These are phyloP conservation scores for Sinocyclocheilus anophthalmus DNA, from an alignment of 2,113 vertebrate genomes.

Conservation along the genomic window DNA sequence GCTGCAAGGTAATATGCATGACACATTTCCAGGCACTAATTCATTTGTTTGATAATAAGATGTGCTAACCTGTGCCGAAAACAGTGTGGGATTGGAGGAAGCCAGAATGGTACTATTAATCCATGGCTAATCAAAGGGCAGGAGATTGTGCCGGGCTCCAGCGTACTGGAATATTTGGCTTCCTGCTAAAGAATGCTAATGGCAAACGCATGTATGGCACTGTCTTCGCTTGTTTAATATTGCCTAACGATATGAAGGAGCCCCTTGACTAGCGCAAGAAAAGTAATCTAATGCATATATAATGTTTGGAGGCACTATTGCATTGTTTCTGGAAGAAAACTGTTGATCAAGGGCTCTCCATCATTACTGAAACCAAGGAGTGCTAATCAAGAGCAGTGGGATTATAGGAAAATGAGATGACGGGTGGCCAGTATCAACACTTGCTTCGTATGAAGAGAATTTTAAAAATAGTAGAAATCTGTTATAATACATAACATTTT, in stretches of 20 bases:
- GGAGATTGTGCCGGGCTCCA: conserved; percentile 52
- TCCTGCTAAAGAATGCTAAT: conserved; percentile 61
- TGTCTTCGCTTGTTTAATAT: conserved; percentile 57
- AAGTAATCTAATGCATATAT: conserved; percentile 61
- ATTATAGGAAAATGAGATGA: conserved; percentile 29
- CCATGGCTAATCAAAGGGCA: conserved; percentile 74
- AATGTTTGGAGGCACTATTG: conserved; percentile 63
- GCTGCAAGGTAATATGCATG: conserved; percentile 97
- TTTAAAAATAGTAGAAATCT: not conserved
- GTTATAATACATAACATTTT: not conserved
- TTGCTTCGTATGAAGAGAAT: not conserved
- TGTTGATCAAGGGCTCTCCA: conserved; percentile 64
- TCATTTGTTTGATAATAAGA: conserved; percentile 98
- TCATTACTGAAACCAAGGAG: conserved; percentile 54
- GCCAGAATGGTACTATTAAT: conserved; percentile 83
- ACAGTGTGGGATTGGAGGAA: conserved; percentile 82
- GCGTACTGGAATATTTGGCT: conserved; percentile 66
- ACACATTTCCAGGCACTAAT: conserved; percentile 98
- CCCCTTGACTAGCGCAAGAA: conserved; percentile 51
- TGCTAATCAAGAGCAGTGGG: conserved; percentile 51
- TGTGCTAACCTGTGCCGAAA: conserved; percentile 88
- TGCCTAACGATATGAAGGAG: conserved; percentile 53
- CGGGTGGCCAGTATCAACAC: conserved; percentile 5
- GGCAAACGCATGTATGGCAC: conserved; percentile 23
- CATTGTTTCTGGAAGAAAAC: conserved; percentile 65